These are phyloP conservation scores for Lathronympha strigana DNA, from an alignment of 2,888 invertebrate species.

Conservation along the genomic window DNA sequence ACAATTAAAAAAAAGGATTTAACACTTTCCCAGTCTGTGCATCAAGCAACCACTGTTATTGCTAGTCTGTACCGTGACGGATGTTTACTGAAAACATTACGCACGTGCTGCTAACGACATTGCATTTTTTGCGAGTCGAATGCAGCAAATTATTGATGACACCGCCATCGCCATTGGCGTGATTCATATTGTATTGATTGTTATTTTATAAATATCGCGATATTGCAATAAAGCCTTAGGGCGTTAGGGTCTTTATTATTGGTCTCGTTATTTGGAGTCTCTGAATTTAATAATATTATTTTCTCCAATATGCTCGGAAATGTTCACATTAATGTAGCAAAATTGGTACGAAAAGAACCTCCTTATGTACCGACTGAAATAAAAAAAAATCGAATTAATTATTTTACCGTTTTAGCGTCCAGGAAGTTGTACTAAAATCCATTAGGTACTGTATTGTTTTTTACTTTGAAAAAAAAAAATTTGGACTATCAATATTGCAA, in stretches of 20 bases:
- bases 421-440: too few species aligned
- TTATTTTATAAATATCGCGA: slow-evolving; percentile 1
- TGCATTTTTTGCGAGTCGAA: slow-evolving; percentile 39
- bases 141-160: slow-evolving; percentile 31
- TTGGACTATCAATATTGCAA: too few species aligned
- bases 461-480: too few species aligned
- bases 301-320: too few species aligned
- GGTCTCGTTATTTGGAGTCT: neutral
- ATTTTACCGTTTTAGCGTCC: too few species aligned
- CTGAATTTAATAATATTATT: neutral
- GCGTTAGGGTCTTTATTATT: slow-evolving; percentile 6
- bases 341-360: too few species aligned
- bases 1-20: too few species aligned
- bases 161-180: slow-evolving; percentile 6
- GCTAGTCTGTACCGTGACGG: slow-evolving; percentile 52
- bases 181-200: slow-evolving; percentile 14
- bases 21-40: too few species aligned
- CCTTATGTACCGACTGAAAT: too few species aligned
- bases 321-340: too few species aligned
- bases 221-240: neutral
- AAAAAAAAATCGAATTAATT: too few species aligned
- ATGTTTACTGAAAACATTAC: slow-evolving; percentile 60
- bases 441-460: too few species aligned
- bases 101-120: slow-evolving; percentile 46
- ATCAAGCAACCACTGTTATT: neutral